Evolutionary conservation across 2,113 vertebrate species (phyloP).

Genomic region (Leucosticte australis): DNA sequence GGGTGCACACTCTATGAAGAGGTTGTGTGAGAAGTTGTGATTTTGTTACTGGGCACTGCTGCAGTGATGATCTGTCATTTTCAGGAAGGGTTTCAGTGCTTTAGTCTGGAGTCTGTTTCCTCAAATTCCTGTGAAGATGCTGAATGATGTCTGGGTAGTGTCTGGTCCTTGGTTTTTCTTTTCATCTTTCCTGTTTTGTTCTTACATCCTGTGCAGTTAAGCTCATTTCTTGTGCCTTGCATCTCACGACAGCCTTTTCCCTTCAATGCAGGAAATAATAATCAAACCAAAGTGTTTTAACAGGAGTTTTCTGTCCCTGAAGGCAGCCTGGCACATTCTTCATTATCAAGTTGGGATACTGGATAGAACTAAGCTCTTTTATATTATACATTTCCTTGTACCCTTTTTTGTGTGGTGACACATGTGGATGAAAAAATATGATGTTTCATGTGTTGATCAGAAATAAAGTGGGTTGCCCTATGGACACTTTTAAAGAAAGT

Average conservation of each 20-base stretch:
- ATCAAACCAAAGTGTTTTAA: constrained; percentile 25
- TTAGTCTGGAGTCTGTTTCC: neutral
- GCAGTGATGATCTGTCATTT: neutral
- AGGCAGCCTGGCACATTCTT: constrained; percentile 24
- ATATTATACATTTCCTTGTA: neutral
- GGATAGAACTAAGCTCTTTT: constrained; percentile 1
- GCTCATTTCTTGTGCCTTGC: neutral
- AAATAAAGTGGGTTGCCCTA: neutral
- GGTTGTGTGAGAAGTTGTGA: neutral
- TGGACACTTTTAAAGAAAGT: neutral
- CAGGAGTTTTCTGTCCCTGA: neutral
- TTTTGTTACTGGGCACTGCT: neutral
- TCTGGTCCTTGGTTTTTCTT: constrained; percentile 9
- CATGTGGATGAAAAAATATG: neutral
- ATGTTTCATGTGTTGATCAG: neutral
- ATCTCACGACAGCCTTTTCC: constrained; percentile 22
- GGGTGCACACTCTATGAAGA: neutral
- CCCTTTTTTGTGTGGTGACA: neutral
- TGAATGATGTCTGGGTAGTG: neutral
- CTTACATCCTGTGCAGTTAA: neutral
- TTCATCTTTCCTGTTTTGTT: neutral
- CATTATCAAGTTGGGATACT: neutral
- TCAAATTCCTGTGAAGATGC: neutral
- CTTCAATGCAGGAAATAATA: constrained; percentile 1
- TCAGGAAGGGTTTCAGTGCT: neutral